These are phyloP conservation scores for Hololepta plana DNA, from an alignment of 2,888 invertebrate species.

Conservation along the genomic window DNA sequence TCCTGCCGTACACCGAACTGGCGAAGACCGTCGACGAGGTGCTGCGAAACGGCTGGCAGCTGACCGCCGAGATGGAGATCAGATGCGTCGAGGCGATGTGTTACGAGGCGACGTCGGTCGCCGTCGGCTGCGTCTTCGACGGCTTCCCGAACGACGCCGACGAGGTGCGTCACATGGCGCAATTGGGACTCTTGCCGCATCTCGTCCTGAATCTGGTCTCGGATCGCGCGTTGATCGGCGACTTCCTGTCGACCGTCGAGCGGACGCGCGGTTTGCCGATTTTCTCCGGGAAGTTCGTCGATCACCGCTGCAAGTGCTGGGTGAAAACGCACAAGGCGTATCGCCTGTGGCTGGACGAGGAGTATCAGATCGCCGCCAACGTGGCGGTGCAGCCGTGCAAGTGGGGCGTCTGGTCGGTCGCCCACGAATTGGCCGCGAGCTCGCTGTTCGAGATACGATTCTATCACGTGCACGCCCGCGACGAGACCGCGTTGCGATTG, in stretches of 20 bases:
- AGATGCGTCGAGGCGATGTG: constrained; percentile 33
- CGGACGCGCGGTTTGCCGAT: constrained; percentile 15
- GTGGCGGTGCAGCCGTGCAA: constrained; percentile 32
- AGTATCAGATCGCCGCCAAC: constrained; percentile 34
- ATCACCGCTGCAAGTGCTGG: constrained; percentile 30
- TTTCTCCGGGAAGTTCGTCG: constrained; percentile 21
- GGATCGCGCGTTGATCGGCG: constrained; percentile 21
- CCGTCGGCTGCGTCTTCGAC: constrained; percentile 42
- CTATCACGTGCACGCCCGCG: constrained; percentile 31
- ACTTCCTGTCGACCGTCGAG: constrained; percentile 27
- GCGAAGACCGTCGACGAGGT: constrained; percentile 25
- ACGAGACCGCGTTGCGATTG: constrained; percentile 30
- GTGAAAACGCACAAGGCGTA: constrained; percentile 22
- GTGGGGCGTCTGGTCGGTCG: constrained; percentile 35
- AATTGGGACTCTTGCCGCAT: constrained; percentile 36
- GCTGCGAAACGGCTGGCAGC: constrained; percentile 27
- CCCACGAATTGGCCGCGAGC: constrained; percentile 23
- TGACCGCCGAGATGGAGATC: constrained; percentile 29
- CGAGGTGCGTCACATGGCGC: constrained; percentile 31
- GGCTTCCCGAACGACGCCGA: constrained; percentile 37
- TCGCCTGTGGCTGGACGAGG: constrained; percentile 31
- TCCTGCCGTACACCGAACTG: constrained; percentile 33
- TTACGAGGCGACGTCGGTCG: constrained; percentile 29
- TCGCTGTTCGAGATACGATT: constrained; percentile 29
- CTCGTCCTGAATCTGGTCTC: constrained; percentile 34